A percentile compares a stretch with the other conserved stretches of the same genome.
These are phyloP conservation scores for Trissolcus basalis DNA, from an alignment of 1,140 invertebrate genomes.

Conservation along the genomic window DNA sequence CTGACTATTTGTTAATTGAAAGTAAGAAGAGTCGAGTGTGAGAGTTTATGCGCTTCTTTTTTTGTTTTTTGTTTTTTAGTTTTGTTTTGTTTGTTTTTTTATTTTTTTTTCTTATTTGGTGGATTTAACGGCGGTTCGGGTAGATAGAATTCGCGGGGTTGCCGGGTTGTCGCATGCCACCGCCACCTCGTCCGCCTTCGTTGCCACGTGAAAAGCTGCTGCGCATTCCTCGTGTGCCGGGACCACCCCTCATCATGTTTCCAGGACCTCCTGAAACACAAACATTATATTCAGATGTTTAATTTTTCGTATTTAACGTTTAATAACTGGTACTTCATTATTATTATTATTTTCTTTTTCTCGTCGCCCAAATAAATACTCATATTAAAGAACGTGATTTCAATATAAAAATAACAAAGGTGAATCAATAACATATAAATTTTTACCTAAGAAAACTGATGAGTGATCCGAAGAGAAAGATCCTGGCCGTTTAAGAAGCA, in stretches of 20 bases:
- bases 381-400: too few relatives aligned
- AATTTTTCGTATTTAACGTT: too few relatives aligned
- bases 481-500: constrained; percentile 25
- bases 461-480: constrained; percentile 40
- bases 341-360: too few relatives aligned
- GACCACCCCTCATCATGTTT: constrained; percentile 69
- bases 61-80: constrained; percentile 8
- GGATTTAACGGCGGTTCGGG: constrained; percentile 70
- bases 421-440: constrained; percentile 9
- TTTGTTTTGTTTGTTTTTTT: constrained; percentile 3
- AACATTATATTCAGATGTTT: neutral
- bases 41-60: constrained; percentile 17
- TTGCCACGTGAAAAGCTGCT: constrained; percentile 71
- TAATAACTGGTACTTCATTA: too few relatives aligned
- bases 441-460: constrained; percentile 34
- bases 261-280: constrained; percentile 67
- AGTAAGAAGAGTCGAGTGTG: constrained; percentile 32
- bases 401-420: constrained; percentile 10
- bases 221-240: constrained; percentile 69
- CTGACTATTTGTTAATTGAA: constrained; percentile 36
- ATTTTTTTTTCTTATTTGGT: constrained; percentile 29
- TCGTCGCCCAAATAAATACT: too few relatives aligned
- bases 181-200: constrained; percentile 70
- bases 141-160: constrained; percentile 69
- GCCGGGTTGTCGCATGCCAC: constrained; percentile 69